These are phyloP conservation scores for Lochmaea crataegi DNA, from an alignment of 2,888 invertebrate genomes.

Conservation along the genomic window DNA sequence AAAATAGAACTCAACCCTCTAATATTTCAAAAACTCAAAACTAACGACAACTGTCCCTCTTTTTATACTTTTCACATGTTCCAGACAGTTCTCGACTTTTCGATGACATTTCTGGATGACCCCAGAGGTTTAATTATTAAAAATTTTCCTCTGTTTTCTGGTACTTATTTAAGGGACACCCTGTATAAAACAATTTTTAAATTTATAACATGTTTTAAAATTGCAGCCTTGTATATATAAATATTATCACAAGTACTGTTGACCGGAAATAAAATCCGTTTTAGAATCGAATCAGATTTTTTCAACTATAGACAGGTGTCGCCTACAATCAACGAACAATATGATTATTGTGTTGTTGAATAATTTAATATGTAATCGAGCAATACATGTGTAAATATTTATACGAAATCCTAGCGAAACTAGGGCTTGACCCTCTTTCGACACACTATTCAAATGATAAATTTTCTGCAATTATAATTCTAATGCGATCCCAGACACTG, in stretches of 20 bases:
- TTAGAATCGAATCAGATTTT: neutral
- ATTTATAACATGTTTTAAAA: neutral
- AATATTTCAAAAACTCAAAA: no score
- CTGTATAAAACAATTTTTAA: neutral
- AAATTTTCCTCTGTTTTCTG: no score
- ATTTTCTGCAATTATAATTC: neutral
- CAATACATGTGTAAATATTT: neutral
- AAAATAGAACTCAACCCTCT: no score
- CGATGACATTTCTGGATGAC: no score
- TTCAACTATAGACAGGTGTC: neutral
- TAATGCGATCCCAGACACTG: neutral
- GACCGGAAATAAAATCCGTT: neutral
- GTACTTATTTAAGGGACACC: no score
- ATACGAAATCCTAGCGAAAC: neutral
- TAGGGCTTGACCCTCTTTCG: neutral
- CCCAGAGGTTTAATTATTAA: no score
- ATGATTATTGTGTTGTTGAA: neutral
- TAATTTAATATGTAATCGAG: neutral
- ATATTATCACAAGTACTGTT: neutral
- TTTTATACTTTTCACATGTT: no score
- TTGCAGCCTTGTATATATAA: neutral
- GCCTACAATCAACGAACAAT: neutral
- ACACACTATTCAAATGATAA: neutral
- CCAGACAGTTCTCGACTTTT: no score
- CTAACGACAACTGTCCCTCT: no score